Conservation (phyloP, 2,888 invertebrate species). For the Pantelozetes paolii region DNA sequence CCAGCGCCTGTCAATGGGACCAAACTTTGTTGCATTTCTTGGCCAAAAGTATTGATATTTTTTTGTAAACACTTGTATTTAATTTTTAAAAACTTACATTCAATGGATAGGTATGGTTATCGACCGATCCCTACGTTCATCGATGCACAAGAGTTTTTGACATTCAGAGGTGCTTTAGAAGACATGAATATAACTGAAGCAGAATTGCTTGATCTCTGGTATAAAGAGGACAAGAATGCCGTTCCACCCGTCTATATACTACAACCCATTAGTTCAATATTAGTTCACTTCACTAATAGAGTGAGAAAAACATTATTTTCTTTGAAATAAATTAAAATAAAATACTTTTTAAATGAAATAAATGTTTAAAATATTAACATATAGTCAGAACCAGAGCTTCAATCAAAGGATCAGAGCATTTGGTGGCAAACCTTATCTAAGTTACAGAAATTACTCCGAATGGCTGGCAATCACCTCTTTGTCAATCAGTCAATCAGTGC, state of each 20-base stretch:
- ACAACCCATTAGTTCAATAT: conserved; percentile 93
- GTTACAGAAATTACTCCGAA: conserved; percentile 89
- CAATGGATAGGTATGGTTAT: conserved; percentile 71
- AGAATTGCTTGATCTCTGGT: conserved; percentile 83
- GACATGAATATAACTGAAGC: conserved; percentile 72
- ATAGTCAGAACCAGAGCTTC: conserved; percentile 84
- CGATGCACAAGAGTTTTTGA: conserved; percentile 78
- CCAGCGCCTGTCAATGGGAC: conserved; percentile 93
- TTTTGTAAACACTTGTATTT: not conserved
- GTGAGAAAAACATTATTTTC: conserved; percentile 4
- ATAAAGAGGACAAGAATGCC: conserved; percentile 90
- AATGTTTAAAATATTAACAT: no score
- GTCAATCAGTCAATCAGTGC: conserved; percentile 79
- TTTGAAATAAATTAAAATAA: not conserved
- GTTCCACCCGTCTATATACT: conserved; percentile 90
- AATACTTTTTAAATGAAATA: no score
- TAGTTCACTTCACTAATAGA: conserved; percentile 92
- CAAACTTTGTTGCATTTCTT: conserved; percentile 94
- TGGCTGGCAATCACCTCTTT: conserved; percentile 79
- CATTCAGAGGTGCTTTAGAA: conserved; percentile 77
- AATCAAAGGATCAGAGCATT: conserved; percentile 90
- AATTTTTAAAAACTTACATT: not conserved
- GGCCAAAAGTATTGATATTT: conserved; percentile 68
- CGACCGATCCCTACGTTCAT: conserved; percentile 95
- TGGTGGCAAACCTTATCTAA: conserved; percentile 97